Conservation (phyloP, 2,797 vertebrate genomes). For the Valencia hispanica region DNA sequence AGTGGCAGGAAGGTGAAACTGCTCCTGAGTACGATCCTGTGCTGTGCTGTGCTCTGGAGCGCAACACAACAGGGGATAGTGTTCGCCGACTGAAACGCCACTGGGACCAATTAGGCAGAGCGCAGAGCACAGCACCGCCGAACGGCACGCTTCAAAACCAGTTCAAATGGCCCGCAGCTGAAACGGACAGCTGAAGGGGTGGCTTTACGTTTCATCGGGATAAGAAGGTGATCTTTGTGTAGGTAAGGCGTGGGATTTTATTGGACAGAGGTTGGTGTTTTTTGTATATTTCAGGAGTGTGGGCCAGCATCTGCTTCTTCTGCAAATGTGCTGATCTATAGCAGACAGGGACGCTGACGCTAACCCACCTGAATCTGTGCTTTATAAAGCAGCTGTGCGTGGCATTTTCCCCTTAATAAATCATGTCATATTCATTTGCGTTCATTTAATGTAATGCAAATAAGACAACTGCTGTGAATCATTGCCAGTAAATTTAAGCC, state of each 20-base stretch:
- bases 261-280: constrained; percentile 14
- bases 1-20: constrained; percentile 38
- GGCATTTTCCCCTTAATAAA: constrained; percentile 44
- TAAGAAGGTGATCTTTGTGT: constrained; percentile 44
- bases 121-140: constrained; percentile 51
- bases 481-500: neutral
- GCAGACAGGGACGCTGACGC: constrained; percentile 11
- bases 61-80: constrained; percentile 46
- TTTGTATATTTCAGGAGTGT: constrained; percentile 16
- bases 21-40: constrained; percentile 42
- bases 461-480: constrained; percentile 13
- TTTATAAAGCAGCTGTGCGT: constrained; percentile 24
- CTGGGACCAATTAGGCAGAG: constrained; percentile 74
- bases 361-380: constrained; percentile 24
- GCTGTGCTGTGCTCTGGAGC: constrained; percentile 49
- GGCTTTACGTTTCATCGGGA: constrained; percentile 39
- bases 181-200: constrained; percentile 59
- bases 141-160: constrained; percentile 50
- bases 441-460: constrained; percentile 37
- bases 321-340: constrained; percentile 30
- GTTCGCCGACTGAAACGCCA: constrained; percentile 62
- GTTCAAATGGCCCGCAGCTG: constrained; percentile 68
- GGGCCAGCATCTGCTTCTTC: constrained; percentile 43
- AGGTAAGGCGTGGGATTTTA: constrained; percentile 22
- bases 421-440: constrained; percentile 30